Percentiles rank a stretch among this genome's conserved stretches.
phyloP scores from a whole-genome alignment of 1,140 invertebrate genomes.

The Formica selysi region DNA sequence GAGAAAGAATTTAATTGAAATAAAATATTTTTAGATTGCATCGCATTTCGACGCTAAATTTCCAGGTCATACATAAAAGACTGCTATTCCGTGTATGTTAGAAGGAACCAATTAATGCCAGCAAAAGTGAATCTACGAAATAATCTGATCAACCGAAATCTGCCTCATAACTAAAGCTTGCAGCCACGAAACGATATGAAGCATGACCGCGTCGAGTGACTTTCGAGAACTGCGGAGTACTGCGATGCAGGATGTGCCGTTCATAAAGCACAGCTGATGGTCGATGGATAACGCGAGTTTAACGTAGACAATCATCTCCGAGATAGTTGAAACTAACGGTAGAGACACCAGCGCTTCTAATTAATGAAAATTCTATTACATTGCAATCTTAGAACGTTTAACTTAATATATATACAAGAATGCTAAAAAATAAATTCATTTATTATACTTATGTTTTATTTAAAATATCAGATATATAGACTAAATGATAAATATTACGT shows the following conservation, averaged over 20 bases:
- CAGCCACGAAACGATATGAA: constrained; percentile 32
- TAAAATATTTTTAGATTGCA: not conserved
- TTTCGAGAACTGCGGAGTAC: constrained; percentile 12
- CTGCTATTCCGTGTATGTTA: not conserved
- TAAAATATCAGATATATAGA: not conserved
- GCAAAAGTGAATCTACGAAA: not conserved
- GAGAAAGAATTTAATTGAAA: not conserved
- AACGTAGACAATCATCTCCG: not conserved
- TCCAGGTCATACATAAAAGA: not conserved
- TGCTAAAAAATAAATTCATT: not conserved
- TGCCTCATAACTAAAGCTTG: constrained; percentile 45
- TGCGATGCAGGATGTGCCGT: not conserved
- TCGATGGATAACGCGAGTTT: not conserved
- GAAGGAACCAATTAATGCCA: not conserved
- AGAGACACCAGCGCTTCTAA: not conserved
- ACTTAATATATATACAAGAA: not conserved
- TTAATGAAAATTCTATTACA: not conserved
- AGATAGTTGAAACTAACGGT: not conserved
- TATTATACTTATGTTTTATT: not conserved
- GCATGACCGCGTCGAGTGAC: not conserved
- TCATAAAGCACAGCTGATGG: not conserved
- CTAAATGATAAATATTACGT: not conserved
- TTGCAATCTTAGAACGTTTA: not conserved
- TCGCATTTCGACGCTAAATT: not conserved
- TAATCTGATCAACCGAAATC: constrained; percentile 22